phyloP scores from a whole-genome alignment of 2,113 vertebrate species.

The Geococcyx californianus region DNA sequence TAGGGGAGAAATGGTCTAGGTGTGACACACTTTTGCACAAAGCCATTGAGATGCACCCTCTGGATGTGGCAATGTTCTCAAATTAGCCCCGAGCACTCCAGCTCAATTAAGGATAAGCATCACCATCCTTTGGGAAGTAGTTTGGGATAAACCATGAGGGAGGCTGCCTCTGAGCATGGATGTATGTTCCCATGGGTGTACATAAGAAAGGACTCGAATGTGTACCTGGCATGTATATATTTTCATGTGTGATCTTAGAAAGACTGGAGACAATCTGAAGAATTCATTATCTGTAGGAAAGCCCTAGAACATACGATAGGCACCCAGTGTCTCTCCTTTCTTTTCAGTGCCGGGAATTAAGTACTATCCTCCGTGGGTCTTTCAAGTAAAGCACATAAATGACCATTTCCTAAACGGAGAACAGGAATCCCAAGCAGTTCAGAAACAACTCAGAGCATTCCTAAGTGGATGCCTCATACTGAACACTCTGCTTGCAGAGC shows the following conservation, averaged over 20 bases:
- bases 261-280: not conserved
- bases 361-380: not conserved
- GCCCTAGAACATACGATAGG: not conserved
- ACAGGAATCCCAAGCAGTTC: not conserved
- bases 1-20: not conserved
- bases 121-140: not conserved
- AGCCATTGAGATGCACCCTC: not conserved
- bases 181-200: too few species aligned
- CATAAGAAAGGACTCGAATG: not conserved
- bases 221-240: not conserved
- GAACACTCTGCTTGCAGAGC: not conserved
- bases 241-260: not conserved
- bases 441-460: not conserved
- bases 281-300: not conserved
- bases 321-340: not conserved
- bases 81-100: not conserved
- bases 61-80: not conserved
- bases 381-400: not conserved
- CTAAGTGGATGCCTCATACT: not conserved
- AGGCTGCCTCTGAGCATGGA: not conserved
- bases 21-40: constrained; percentile 6
- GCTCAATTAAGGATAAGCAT: rapidly evolving
- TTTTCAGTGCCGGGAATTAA: not conserved
- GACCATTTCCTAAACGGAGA: not conserved
- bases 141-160: not conserved